Conservation (phyloP, 2,797 vertebrate species). For the Cyclura pinguis region DNA sequence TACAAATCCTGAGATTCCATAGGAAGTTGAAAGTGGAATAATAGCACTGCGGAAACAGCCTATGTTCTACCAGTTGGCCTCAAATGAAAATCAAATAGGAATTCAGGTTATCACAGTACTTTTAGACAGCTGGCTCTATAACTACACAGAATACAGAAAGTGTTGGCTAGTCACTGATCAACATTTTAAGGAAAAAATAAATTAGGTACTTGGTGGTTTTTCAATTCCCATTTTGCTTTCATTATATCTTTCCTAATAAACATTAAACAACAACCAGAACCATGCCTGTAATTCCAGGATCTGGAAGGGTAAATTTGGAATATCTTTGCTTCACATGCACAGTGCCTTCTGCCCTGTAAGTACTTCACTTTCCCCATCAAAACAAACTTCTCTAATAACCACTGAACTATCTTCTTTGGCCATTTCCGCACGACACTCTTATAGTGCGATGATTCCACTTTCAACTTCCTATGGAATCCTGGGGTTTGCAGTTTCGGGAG, state of each 20-base stretch:
- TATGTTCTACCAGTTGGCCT: background rate
- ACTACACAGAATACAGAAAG: background rate
- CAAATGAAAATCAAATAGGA: background rate
- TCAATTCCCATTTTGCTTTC: background rate
- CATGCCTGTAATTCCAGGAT: background rate
- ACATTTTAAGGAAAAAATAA: background rate
- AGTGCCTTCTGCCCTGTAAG: conserved; percentile 7
- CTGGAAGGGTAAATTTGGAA: background rate
- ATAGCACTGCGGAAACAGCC: no score
- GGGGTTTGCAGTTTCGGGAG: no score
- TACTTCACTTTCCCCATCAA: conserved; percentile 17
- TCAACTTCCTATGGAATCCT: no score
- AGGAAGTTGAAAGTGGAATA: no score
- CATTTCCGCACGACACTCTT: no score
- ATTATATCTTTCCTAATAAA: background rate
- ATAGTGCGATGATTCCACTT: no score
- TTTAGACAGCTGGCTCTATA: background rate
- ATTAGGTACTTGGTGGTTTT: background rate
- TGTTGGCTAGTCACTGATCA: background rate
- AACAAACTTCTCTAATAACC: conserved; percentile 45
- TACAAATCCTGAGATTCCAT: no score
- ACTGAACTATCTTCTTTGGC: conserved; percentile 34
- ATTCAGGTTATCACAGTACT: background rate
- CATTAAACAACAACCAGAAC: background rate
- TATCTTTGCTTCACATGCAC: background rate